These are phyloP conservation scores for Epinephelus awoara DNA, from an alignment of 2,797 vertebrate species.

Conservation along the genomic window DNA sequence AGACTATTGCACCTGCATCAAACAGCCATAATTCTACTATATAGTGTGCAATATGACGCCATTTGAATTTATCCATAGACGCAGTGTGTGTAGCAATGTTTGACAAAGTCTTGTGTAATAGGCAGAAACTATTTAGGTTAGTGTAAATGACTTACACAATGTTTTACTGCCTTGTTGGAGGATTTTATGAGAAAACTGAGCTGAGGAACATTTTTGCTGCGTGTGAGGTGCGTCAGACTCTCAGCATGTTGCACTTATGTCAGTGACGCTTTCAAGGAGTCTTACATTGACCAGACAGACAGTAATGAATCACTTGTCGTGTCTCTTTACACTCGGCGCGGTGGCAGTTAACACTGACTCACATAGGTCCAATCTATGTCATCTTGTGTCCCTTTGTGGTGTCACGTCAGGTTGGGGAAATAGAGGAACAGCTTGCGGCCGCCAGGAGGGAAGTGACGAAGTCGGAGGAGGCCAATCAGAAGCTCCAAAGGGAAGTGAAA, in stretches of 20 bases:
- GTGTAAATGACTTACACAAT: not conserved
- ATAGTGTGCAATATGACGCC: not conserved
- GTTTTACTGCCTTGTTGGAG: not conserved
- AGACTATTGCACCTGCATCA: conserved; percentile 55
- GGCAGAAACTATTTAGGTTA: not conserved
- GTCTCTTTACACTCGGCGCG: conserved; percentile 44
- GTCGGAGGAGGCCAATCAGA: conserved; percentile 94
- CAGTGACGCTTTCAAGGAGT: conserved; percentile 23
- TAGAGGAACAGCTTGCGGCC: conserved; percentile 94
- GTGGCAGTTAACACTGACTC: conserved; percentile 54
- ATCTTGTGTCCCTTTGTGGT: conserved; percentile 53
- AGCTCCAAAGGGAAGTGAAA: conserved; percentile 95
- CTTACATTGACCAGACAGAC: conserved; percentile 28
- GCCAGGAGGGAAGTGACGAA: conserved; percentile 94
- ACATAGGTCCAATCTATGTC: conserved; percentile 61
- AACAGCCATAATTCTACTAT: not conserved
- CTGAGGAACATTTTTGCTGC: not conserved
- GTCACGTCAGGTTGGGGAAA: conserved; percentile 90
- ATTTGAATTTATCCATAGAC: conserved; percentile 14
- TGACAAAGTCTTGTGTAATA: not conserved
- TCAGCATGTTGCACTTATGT: conserved; percentile 18
- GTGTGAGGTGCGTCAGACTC: conserved; percentile 11
- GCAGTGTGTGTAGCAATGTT: not conserved
- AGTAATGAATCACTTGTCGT: conserved; percentile 37
- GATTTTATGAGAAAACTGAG: not conserved